These are phyloP conservation scores for Dendrocopos noguchii DNA, from an alignment of 2,113 vertebrate genomes.

Conservation along the genomic window DNA sequence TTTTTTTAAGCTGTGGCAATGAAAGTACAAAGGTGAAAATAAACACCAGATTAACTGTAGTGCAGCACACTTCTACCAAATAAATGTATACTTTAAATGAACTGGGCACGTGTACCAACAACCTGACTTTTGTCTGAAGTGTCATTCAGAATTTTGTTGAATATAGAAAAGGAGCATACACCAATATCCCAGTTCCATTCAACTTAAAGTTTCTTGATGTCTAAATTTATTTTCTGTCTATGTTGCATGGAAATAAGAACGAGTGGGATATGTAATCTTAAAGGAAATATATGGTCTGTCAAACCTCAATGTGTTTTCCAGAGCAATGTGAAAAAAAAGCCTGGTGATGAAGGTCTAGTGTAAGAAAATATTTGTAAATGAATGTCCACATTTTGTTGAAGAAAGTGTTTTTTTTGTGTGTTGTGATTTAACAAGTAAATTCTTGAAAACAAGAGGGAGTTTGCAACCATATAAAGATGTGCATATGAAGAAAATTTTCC, in stretches of 20 bases:
- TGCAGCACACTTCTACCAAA: not conserved
- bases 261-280: not conserved
- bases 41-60: not conserved
- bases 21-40: conserved; percentile 10
- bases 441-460: not conserved
- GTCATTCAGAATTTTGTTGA: not conserved
- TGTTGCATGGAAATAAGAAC: not conserved
- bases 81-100: not conserved
- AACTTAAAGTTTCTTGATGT: not conserved
- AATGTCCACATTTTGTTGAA: not conserved
- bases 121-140: not conserved
- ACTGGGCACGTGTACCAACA: not conserved
- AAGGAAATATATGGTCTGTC: not conserved
- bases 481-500: not conserved
- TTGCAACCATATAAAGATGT: not conserved
- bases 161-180: not conserved
- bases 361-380: not conserved
- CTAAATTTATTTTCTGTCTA: not conserved
- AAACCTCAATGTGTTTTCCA: not conserved
- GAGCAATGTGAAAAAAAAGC: not conserved
- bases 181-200: not conserved
- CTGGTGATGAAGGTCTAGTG: not conserved
- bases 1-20: not conserved
- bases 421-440: not conserved
- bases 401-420: not conserved